A percentile compares a stretch with the other conserved stretches of the same genome.
These are phyloP conservation scores for Lasaia peninsularis DNA, from an alignment of 1,140 invertebrate genomes.

Conservation along the genomic window DNA sequence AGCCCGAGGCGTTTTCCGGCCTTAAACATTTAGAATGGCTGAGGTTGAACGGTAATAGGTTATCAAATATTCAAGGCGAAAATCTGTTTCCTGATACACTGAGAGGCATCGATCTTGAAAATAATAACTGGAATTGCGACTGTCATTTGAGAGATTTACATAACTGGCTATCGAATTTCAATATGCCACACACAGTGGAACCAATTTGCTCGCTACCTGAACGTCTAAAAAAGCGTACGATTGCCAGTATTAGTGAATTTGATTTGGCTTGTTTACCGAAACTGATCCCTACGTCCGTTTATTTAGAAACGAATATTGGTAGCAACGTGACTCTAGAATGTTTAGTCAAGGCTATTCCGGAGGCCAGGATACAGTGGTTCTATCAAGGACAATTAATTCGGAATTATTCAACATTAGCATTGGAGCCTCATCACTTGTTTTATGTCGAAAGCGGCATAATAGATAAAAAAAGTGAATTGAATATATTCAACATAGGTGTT, in stretches of 20 bases:
- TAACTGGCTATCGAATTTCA: slow-evolving; percentile 86
- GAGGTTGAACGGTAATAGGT: slow-evolving; percentile 88
- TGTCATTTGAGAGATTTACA: slow-evolving; percentile 87
- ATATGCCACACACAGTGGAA: slow-evolving; percentile 84
- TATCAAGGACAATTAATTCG: slow-evolving; percentile 87
- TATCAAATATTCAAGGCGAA: slow-evolving; percentile 83
- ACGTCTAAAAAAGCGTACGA: slow-evolving; percentile 81
- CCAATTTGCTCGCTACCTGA: slow-evolving; percentile 86
- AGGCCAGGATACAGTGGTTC: slow-evolving; percentile 87
- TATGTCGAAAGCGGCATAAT: slow-evolving; percentile 82
- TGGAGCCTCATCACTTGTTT: slow-evolving; percentile 82
- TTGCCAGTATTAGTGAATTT: slow-evolving; percentile 82
- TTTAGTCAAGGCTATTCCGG: slow-evolving; percentile 86
- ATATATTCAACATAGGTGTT: slow-evolving; percentile 84
- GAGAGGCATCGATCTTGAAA: slow-evolving; percentile 88
- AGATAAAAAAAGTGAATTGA: slow-evolving; percentile 86
- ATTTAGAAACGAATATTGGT: slow-evolving; percentile 86
- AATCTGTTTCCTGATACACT: slow-evolving; percentile 85
- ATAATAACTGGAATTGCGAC: slow-evolving; percentile 94
- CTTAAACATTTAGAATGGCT: slow-evolving; percentile 90
- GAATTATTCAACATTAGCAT: slow-evolving; percentile 82
- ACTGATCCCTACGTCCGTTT: slow-evolving; percentile 83
- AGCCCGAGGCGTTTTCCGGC: slow-evolving; percentile 89
- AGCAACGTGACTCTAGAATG: slow-evolving; percentile 88
- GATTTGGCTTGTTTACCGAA: slow-evolving; percentile 91